Conservation (phyloP, 2,888 invertebrate species). For the Homarus gammarus region DNA sequence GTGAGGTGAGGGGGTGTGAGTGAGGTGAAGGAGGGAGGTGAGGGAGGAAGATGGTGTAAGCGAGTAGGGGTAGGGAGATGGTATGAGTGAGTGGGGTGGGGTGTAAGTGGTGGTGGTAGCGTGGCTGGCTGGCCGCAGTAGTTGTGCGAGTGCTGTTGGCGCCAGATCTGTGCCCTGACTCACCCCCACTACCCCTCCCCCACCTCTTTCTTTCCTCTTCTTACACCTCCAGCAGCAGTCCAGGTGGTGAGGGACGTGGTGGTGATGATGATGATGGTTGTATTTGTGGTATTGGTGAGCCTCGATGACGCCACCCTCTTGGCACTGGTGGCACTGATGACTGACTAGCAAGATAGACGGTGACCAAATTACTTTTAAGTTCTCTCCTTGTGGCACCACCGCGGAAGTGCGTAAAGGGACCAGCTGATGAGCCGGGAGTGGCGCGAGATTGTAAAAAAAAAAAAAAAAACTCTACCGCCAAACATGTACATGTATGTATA, state of each 20-base stretch:
- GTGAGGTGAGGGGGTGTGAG: background rate
- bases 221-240: background rate
- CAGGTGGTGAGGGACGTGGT: background rate
- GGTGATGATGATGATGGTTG: background rate
- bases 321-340: background rate
- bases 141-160: background rate
- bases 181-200: background rate
- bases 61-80: no score
- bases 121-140: background rate
- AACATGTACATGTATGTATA: no score
- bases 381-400: background rate
- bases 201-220: background rate
- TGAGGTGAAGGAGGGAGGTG: background rate
- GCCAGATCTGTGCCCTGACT: conserved; percentile 1
- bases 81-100: no score
- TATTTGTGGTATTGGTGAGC: background rate
- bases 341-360: background rate
- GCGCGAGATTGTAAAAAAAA: background rate
- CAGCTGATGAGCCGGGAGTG: background rate
- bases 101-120: background rate
- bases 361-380: background rate
- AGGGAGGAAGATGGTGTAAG: no score
- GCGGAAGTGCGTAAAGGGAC: background rate
- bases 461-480: background rate
- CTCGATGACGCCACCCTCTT: background rate